phyloP scores from a whole-genome alignment of 2,113 vertebrate species.

The Megaceryle torquata region DNA sequence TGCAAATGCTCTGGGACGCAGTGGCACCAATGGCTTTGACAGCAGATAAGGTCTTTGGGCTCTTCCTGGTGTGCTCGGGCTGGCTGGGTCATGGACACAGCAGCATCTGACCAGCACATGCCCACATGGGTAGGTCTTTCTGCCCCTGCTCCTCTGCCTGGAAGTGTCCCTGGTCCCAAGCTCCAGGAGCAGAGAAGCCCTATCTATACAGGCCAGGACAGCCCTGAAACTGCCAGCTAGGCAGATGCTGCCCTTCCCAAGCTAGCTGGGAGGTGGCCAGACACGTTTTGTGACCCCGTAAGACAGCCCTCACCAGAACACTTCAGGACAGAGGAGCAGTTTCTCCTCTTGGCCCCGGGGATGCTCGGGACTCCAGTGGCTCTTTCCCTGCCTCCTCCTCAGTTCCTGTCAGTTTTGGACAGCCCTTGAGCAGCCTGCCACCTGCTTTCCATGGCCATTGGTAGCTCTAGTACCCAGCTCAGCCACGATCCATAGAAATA shows the following conservation, averaged over 20 bases:
- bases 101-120: fast-evolving
- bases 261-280: neutral
- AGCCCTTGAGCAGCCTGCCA: neutral
- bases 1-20: neutral
- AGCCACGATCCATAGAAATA: neutral
- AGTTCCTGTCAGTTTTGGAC: neutral
- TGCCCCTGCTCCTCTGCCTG: neutral
- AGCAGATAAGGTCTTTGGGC: neutral
- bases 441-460: fast-evolving
- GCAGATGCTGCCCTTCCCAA: neutral
- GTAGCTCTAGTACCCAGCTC: neutral
- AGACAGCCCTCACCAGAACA: fast-evolving
- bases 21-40: fast-evolving
- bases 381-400: neutral
- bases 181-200: neutral
- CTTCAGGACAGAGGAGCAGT: neutral
- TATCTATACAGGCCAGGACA: neutral
- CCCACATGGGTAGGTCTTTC: neutral
- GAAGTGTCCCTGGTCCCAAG: neutral
- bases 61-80: neutral
- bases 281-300: fast-evolving
- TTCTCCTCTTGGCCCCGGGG: neutral
- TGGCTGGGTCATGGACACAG: neutral
- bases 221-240: neutral
- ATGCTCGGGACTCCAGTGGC: neutral